These are phyloP conservation scores for Temnothorax ravouxi DNA, from an alignment of 2,888 invertebrate species.

Conservation along the genomic window DNA sequence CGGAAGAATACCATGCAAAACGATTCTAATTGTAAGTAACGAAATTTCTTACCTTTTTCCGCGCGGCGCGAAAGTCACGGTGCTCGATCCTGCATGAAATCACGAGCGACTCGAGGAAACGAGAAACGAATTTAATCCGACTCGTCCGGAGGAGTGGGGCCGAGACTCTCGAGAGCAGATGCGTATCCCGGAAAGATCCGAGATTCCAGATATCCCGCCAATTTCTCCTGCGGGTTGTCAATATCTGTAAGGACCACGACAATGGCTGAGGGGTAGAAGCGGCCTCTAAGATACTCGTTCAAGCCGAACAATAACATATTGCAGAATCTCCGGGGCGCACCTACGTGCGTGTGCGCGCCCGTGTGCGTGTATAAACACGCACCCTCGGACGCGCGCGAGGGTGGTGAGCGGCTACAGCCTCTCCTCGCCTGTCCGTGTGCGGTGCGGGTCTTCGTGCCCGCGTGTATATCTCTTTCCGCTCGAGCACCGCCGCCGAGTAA, in stretches of 20 bases:
- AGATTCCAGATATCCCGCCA: constrained; percentile 82
- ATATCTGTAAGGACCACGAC: constrained; percentile 81
- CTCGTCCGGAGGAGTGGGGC: constrained; percentile 46
- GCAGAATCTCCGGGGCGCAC: constrained; percentile 77
- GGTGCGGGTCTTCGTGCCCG: background rate
- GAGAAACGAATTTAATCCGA: constrained; percentile 76
- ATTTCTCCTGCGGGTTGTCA: constrained; percentile 83
- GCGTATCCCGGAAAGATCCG: constrained; percentile 77
- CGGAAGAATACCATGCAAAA: no score
- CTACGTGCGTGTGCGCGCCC: constrained; percentile 34
- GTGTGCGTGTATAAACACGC: constrained; percentile 21
- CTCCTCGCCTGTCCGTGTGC: background rate
- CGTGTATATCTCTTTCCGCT: constrained; percentile 69
- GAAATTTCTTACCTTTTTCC: constrained; percentile 11
- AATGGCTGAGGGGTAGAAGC: constrained; percentile 77
- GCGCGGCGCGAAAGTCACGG: constrained; percentile 67
- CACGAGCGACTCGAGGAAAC: constrained; percentile 61
- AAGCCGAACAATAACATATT: constrained; percentile 83
- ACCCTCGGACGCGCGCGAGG: constrained; percentile 43
- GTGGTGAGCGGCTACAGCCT: constrained; percentile 41
- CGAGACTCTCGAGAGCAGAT: constrained; percentile 75
- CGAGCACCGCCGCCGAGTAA: constrained; percentile 55
- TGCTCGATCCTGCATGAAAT: constrained; percentile 67
- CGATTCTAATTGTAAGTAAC: background rate
- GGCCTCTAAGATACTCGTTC: constrained; percentile 79